These are phyloP conservation scores for Ischnura elegans DNA, from an alignment of 2,888 invertebrate genomes.

Conservation along the genomic window DNA sequence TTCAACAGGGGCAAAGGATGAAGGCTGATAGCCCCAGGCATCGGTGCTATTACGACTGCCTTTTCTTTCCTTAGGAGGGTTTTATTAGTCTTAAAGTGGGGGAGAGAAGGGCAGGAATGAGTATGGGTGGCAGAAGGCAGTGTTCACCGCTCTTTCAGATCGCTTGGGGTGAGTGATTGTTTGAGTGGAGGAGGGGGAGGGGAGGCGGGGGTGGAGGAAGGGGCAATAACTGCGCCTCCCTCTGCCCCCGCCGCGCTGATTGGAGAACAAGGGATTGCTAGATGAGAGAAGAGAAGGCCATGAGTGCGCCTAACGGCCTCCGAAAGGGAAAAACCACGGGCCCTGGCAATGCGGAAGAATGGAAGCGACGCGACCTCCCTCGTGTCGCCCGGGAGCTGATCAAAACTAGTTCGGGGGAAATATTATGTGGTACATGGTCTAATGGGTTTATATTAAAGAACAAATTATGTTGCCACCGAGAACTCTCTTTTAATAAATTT, in stretches of 20 bases:
- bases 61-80: neutral
- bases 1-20: neutral
- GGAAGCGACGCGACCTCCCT: neutral
- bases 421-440: too few species aligned
- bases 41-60: neutral
- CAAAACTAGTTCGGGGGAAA: neutral
- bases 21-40: neutral
- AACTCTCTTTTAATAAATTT: too few species aligned
- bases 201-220: neutral
- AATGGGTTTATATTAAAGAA: too few species aligned
- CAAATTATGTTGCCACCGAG: too few species aligned
- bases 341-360: neutral
- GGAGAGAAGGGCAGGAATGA: neutral
- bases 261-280: slow-evolving; percentile 18
- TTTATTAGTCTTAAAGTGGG: neutral
- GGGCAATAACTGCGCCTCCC: neutral
- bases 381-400: neutral
- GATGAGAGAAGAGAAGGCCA: slow-evolving; percentile 18
- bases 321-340: neutral
- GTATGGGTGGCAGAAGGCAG: neutral
- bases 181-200: neutral
- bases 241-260: neutral
- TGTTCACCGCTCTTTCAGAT: neutral
- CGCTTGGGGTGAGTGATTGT: neutral
- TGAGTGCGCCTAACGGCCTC: neutral